Evolutionary conservation across 2,888 invertebrate species (phyloP), one percentile per base, ranked within the genome.

Genomic region (Parnassius apollo): DNA sequence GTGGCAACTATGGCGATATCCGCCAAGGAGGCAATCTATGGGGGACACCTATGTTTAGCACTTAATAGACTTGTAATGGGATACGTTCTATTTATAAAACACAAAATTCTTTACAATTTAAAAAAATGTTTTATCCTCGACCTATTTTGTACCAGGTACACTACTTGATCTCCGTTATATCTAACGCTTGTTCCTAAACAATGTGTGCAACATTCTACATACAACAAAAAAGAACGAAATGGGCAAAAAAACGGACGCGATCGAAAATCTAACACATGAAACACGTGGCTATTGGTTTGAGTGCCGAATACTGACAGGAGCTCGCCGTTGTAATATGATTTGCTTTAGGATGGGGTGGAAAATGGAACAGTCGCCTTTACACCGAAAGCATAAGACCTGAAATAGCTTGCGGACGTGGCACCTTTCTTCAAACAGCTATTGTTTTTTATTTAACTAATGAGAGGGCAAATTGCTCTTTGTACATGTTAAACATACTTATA

Each of bases 271-370:
- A 57, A 71, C 71, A 77, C 73, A 70, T 69, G 62, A 67, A 79
- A 82, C 82, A 84, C 85, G 85, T 85, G 85, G 83, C 75, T 69
- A 65, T 58, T 68, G 66, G 48, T 49, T 25, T 69, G 67, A 62
- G 58, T n/a, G 53, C 46, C 59, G 18, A 50, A 57, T 45, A 51
- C 18, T 48, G 57, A 12, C 42, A 52, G 58, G 53, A 56, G 61
- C 52, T 51, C 42, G 42, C 18, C 48, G 44, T 52, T 52, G 18
- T 53, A 49, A n/a, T 46, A 44, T 54, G 59, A 53, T 60, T 59
- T 57, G 62, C 53, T 48, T 11, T 44, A 9, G 2, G 46, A 7
- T 9, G 3, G 0, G 9, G 18, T 13, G 10, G 10, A 44, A 49
- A 13, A 56, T 1, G 50, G 61, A 56, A 61, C 51, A n/a, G 13